Conservation (phyloP, 2,888 invertebrate species). For the Adela reaumurella region DNA sequence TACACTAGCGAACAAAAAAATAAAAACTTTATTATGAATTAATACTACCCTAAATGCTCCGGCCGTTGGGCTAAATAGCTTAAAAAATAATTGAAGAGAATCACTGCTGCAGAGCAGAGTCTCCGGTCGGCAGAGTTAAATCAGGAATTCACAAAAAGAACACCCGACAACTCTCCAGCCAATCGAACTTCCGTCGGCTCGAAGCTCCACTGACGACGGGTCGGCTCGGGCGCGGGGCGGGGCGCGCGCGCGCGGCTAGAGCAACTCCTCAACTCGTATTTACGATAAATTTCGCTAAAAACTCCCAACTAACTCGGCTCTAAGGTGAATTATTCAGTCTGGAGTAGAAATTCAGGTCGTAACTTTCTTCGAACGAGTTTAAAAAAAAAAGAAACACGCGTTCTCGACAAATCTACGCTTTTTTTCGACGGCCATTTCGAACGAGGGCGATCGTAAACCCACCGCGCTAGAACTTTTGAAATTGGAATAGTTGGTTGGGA, state of each 20-base stretch:
- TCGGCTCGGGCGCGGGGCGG: too few relatives aligned
- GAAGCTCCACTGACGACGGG: background rate
- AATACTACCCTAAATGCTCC: too few relatives aligned
- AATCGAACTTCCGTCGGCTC: background rate
- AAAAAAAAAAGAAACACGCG: background rate
- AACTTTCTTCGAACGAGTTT: background rate
- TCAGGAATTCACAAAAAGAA: background rate
- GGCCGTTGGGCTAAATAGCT: too few relatives aligned
- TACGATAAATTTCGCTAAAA: background rate
- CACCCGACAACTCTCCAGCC: background rate
- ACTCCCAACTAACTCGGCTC: background rate
- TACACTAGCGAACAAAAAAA: too few relatives aligned
- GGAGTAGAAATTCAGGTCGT: background rate
- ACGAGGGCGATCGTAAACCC: background rate
- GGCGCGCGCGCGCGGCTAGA: background rate
- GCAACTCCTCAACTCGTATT: background rate
- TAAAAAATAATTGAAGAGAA: too few relatives aligned
- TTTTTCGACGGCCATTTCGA: background rate
- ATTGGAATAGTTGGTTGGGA: constrained; percentile 49
- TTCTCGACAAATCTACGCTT: background rate
- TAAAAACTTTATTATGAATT: too few relatives aligned
- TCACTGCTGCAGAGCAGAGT: too few relatives aligned
- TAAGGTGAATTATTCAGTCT: background rate
- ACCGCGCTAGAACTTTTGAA: constrained; percentile 34
- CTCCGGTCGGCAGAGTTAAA: too few relatives aligned